A percentile compares a stretch with the other conserved stretches of the same genome.
phyloP scores from a whole-genome alignment of 2,888 invertebrate genomes.

The Dryocosmus kuriphilus region DNA sequence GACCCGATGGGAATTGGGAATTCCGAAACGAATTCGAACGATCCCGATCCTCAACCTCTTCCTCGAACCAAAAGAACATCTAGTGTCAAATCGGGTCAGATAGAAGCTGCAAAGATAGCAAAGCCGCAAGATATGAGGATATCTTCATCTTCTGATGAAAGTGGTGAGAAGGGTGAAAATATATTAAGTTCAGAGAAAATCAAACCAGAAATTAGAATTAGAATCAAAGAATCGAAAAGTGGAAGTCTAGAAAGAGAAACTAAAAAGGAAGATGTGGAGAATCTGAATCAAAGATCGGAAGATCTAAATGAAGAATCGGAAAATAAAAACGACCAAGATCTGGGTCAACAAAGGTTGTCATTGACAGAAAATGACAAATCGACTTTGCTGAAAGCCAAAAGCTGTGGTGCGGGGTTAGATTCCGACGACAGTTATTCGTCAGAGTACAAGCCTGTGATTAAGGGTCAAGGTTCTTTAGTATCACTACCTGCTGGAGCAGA shows the following conservation, averaged over 20 bases:
- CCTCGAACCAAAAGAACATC: constrained; percentile 50
- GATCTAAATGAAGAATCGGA: neutral
- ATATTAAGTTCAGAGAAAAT: neutral
- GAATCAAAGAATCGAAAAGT: constrained; percentile 24
- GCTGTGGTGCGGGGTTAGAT: constrained; percentile 74
- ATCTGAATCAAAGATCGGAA: neutral
- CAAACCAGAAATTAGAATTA: neutral
- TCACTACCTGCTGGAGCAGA: constrained; percentile 81
- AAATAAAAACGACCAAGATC: neutral
- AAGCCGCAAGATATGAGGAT: constrained; percentile 40
- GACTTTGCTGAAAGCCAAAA: constrained; percentile 68
- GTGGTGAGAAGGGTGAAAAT: constrained; percentile 9
- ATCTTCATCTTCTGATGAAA: constrained; percentile 46
- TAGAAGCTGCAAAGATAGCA: constrained; percentile 43
- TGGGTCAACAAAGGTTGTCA: neutral
- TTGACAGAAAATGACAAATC: constrained; percentile 52
- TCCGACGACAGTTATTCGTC: constrained; percentile 65
- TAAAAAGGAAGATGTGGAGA: neutral
- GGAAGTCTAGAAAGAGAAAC: neutral
- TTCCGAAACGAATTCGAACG: constrained; percentile 6
- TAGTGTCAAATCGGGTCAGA: constrained; percentile 47
- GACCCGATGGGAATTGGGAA: neutral
- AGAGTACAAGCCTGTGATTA: constrained; percentile 61
- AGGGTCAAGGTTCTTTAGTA: constrained; percentile 79
- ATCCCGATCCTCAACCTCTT: constrained; percentile 50